Percentiles rank a stretch among this genome's conserved stretches.
Evolutionary conservation across 2,797 vertebrate species (phyloP).

Genomic region (Sphaeramia orbicularis): DNA sequence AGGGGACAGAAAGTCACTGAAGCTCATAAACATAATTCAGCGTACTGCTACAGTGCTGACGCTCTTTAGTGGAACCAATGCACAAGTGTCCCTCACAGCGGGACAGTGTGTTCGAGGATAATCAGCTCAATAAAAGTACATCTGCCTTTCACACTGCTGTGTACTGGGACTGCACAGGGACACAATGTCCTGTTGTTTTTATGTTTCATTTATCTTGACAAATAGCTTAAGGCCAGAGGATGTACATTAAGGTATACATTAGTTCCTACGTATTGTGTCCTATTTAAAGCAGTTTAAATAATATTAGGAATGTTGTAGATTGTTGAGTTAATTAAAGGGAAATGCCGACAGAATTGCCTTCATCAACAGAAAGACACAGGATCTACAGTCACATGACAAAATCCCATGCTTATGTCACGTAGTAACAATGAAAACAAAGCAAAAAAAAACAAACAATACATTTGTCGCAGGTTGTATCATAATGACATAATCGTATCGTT

Average conservation of each 20-base stretch:
- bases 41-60: conserved; percentile 21
- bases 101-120: conserved; percentile 66
- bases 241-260: conserved; percentile 49
- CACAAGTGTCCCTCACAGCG: conserved; percentile 61
- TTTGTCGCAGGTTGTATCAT: conserved; percentile 1
- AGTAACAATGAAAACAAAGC: not conserved
- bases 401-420: not conserved
- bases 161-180: conserved; percentile 44
- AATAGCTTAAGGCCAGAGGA: conserved; percentile 70
- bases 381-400: not conserved
- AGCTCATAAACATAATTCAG: conserved; percentile 50
- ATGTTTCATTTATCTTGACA: conserved; percentile 57
- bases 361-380: not conserved
- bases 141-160: conserved; percentile 64
- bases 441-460: not conserved
- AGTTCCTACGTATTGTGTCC: conserved; percentile 21
- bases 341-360: conserved; percentile 2
- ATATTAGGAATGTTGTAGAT: conserved; percentile 21
- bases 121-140: conserved; percentile 76
- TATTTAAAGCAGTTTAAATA: not conserved
- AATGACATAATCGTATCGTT: not conserved
- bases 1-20: conserved; percentile 38
- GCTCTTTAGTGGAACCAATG: conserved; percentile 44
- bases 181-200: conserved; percentile 61
- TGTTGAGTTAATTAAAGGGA: conserved; percentile 35